phyloP scores from a whole-genome alignment of 1,140 invertebrate genomes.

The Aplysia californica region DNA sequence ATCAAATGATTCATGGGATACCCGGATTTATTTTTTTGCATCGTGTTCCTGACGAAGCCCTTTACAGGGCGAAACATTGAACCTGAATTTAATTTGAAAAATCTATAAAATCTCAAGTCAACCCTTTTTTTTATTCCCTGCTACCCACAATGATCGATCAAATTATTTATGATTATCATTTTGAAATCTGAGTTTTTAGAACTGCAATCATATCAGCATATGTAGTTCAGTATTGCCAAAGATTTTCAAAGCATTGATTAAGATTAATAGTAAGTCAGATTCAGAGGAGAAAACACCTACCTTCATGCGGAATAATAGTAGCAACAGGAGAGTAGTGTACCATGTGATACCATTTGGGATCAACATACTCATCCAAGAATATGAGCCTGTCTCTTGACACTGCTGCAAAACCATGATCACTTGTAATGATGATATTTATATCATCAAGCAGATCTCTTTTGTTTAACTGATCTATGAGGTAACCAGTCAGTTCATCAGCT shows the following conservation, averaged over 20 bases:
- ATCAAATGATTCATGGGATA: no score
- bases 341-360: neutral
- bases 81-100: no score
- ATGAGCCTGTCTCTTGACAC: neutral
- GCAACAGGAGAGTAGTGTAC: neutral
- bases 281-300: neutral
- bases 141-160: no score
- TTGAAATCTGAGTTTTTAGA: no score
- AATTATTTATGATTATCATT: no score
- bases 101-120: neutral
- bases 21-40: no score
- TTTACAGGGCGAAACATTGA: no score
- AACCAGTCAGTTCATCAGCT: conserved; percentile 49
- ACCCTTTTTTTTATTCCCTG: neutral
- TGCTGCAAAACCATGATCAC: neutral
- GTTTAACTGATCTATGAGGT: conserved; percentile 54
- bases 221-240: no score
- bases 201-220: neutral
- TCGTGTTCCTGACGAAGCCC: no score
- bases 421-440: conserved; percentile 49
- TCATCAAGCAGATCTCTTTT: conserved; percentile 67
- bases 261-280: neutral
- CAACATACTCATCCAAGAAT: neutral
- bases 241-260: neutral
- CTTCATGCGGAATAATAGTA: neutral